Conservation (phyloP, 2,113 vertebrate genomes). For the Eleginops maclovinus region DNA sequence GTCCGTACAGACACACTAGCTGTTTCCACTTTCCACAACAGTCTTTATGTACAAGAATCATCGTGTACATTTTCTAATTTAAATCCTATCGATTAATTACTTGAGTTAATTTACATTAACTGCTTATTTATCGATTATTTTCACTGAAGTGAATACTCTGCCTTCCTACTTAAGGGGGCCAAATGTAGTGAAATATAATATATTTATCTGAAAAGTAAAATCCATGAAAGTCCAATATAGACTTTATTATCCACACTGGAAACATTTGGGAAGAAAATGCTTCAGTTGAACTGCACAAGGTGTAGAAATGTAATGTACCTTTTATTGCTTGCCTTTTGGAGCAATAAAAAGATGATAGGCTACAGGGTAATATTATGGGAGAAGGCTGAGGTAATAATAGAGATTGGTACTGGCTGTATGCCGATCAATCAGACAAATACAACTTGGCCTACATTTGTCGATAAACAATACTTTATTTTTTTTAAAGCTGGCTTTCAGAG, state of each 20-base stretch:
- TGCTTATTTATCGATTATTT: not conserved
- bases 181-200: not conserved
- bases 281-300: not conserved
- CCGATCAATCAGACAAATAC: not conserved
- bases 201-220: too few species aligned
- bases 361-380: not conserved
- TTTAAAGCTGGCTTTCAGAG: constrained; percentile 12
- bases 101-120: too few species aligned
- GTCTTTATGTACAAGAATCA: not conserved
- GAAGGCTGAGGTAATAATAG: constrained; percentile 27
- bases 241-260: not conserved
- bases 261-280: constrained; percentile 1
- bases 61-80: too few species aligned
- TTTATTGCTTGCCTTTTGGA: not conserved
- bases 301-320: not conserved
- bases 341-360: not conserved
- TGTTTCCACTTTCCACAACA: not conserved
- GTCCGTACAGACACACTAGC: too few species aligned
- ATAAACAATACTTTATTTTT: not conserved
- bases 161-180: not conserved
- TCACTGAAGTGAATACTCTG: not conserved
- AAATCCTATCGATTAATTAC: too few species aligned
- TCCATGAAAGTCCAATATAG: not conserved
- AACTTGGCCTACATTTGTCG: not conserved
- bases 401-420: not conserved